Percentiles rank a stretch among this genome's conserved stretches.
Evolutionary conservation across 1,140 invertebrate genomes (phyloP).

Genomic region (Hesperophylax magnus): DNA sequence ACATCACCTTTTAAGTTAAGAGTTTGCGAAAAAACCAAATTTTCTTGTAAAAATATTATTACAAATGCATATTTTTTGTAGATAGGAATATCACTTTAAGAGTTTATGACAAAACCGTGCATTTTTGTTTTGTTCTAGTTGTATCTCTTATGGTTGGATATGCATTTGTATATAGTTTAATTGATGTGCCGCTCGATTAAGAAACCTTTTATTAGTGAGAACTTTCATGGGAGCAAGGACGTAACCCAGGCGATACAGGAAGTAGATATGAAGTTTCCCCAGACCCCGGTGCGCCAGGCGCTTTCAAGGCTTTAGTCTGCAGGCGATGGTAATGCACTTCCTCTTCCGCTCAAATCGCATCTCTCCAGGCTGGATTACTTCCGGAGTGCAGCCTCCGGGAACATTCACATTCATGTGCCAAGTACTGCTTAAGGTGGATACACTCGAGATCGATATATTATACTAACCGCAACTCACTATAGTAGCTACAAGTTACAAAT

Average conservation of each 20-base stretch:
- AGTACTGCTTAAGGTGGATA: too few species aligned
- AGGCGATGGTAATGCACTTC: constrained; percentile 21
- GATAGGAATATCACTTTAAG: too few species aligned
- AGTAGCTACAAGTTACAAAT: too few species aligned
- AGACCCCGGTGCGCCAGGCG: not conserved
- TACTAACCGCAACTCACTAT: too few species aligned
- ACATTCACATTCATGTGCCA: not conserved
- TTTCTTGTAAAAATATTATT: too few species aligned
- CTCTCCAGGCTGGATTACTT: constrained; percentile 41
- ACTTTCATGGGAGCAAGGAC: not conserved
- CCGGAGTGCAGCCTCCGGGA: constrained; percentile 9
- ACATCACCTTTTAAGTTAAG: too few species aligned
- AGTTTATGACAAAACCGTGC: too few species aligned
- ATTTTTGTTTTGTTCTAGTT: too few species aligned
- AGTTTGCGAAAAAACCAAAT: too few species aligned
- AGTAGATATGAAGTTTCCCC: not conserved
- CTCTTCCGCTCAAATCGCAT: constrained; percentile 45
- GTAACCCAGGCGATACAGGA: not conserved
- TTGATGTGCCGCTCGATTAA: not conserved
- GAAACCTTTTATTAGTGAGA: not conserved
- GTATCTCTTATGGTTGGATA: not conserved
- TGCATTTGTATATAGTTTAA: not conserved
- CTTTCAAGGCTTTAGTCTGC: too few species aligned
- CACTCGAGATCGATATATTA: too few species aligned
- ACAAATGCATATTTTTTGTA: too few species aligned